These are phyloP conservation scores for Fistularia commersonii DNA, from an alignment of 2,797 vertebrate species.

Conservation along the genomic window DNA sequence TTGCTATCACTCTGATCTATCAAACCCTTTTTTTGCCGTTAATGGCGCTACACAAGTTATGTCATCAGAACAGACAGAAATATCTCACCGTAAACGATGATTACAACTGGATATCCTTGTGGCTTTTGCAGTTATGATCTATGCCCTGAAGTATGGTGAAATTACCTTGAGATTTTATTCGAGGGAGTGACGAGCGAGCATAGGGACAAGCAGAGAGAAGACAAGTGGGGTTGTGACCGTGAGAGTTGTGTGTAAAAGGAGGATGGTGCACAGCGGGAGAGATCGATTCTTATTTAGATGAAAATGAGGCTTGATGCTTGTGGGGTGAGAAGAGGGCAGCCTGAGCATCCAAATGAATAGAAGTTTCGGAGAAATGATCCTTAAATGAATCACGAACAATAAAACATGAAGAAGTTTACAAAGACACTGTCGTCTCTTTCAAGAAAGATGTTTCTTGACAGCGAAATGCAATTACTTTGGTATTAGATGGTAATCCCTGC, in stretches of 20 bases:
- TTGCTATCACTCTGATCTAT: conserved; percentile 51
- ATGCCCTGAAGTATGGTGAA: conserved; percentile 21
- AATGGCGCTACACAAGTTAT: conserved; percentile 29
- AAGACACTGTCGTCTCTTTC: conserved; percentile 41
- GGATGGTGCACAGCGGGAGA: conserved; percentile 74
- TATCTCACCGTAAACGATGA: neutral
- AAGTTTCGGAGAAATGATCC: conserved; percentile 61
- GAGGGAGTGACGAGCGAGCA: conserved; percentile 43
- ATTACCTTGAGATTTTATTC: conserved; percentile 41
- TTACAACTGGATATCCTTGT: conserved; percentile 13
- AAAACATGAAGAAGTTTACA: conserved; percentile 48
- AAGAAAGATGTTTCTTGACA: conserved; percentile 26
- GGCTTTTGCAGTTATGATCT: conserved; percentile 24
- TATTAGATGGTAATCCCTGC: conserved; percentile 21
- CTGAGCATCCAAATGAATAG: conserved; percentile 74
- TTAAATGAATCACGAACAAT: conserved; percentile 54
- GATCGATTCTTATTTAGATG: conserved; percentile 87
- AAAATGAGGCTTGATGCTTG: conserved; percentile 82
- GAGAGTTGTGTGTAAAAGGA: conserved; percentile 71
- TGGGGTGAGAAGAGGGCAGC: conserved; percentile 76
- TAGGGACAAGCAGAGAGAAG: conserved; percentile 58
- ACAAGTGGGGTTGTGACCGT: conserved; percentile 74
- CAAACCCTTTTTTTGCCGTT: conserved; percentile 49
- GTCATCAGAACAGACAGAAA: conserved; percentile 17
- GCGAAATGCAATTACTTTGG: conserved; percentile 24